Evolutionary conservation across 2,113 vertebrate species (phyloP).

Genomic region (Coptodon bakossiorum): DNA sequence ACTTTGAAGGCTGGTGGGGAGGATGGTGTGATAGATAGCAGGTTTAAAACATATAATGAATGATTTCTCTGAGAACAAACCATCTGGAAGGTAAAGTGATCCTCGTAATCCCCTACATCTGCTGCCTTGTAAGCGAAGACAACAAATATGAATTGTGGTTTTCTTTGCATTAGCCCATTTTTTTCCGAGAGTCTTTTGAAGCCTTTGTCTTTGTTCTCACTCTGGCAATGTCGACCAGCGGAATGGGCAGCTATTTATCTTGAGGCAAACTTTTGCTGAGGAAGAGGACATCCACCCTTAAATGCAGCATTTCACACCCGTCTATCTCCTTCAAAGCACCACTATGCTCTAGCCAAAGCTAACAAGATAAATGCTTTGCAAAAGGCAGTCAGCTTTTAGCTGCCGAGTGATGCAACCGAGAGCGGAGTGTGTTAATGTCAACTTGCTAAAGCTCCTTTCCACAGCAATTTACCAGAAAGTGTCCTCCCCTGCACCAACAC

Average conservation of each 20-base stretch:
- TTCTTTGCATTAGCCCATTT: neutral
- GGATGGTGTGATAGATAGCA: neutral
- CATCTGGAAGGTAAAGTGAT: neutral
- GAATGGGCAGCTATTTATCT: constrained; percentile 7
- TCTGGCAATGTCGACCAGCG: neutral
- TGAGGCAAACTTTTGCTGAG: neutral
- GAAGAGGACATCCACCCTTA: neutral
- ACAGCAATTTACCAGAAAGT: constrained; percentile 13
- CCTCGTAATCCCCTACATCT: neutral
- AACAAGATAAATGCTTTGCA: constrained; percentile 26
- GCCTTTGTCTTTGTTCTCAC: neutral
- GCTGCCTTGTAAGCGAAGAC: neutral
- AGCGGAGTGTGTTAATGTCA: constrained; percentile 24
- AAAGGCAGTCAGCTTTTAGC: constrained; percentile 1
- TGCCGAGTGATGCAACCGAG: constrained; percentile 15
- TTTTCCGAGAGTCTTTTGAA: neutral
- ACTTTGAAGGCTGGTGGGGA: neutral
- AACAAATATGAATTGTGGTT: neutral
- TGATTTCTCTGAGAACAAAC: neutral
- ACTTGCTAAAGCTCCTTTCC: constrained; percentile 31
- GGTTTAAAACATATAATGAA: neutral
- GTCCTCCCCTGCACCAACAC: neutral
- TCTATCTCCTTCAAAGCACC: constrained; percentile 7
- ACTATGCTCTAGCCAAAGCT: neutral
- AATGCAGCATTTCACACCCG: constrained; percentile 8